A percentile compares a stretch with the other conserved stretches of the same genome.
Conservation (phyloP, 2,113 vertebrate species). For the Pagrus major region DNA sequence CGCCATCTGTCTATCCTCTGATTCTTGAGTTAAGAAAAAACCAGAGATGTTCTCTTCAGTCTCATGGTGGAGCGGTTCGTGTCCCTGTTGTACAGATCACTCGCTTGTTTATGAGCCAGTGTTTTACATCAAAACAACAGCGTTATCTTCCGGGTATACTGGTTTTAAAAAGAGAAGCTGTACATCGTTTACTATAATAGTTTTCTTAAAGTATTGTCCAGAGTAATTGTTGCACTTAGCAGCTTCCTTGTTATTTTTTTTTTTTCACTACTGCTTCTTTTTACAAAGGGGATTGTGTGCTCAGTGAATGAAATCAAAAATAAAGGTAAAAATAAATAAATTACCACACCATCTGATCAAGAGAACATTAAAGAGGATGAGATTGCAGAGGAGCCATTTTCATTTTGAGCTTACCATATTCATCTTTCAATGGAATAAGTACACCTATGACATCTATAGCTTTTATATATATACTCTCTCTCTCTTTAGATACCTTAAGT, state of each 20-base stretch:
- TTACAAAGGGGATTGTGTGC: not conserved
- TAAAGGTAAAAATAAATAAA: not conserved
- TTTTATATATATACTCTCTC: not conserved
- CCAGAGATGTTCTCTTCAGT: conserved; percentile 40
- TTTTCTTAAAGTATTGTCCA: not conserved
- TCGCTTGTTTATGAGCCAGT: conserved; percentile 49
- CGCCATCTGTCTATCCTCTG: conserved; percentile 69
- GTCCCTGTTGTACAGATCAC: conserved; percentile 48
- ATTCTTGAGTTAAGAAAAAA: conserved; percentile 47
- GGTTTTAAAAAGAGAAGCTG: conserved; percentile 7
- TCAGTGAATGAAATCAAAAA: conserved; percentile 2
- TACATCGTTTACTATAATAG: not conserved
- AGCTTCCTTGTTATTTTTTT: not conserved
- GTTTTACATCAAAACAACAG: conserved; percentile 45
- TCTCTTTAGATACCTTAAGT: no score
- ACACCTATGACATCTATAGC: not conserved
- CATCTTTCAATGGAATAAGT: not conserved
- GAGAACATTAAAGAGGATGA: not conserved
- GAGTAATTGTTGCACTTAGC: not conserved
- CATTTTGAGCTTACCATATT: not conserved
- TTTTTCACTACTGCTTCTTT: not conserved
- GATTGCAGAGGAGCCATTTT: not conserved
- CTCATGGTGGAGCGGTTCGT: conserved; percentile 32
- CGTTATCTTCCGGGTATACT: conserved; percentile 5
- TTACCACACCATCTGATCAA: not conserved